A percentile compares a stretch with the other conserved stretches of the same genome.
phyloP scores from a whole-genome alignment of 2,888 invertebrate genomes.

The Ochropleura plecta region DNA sequence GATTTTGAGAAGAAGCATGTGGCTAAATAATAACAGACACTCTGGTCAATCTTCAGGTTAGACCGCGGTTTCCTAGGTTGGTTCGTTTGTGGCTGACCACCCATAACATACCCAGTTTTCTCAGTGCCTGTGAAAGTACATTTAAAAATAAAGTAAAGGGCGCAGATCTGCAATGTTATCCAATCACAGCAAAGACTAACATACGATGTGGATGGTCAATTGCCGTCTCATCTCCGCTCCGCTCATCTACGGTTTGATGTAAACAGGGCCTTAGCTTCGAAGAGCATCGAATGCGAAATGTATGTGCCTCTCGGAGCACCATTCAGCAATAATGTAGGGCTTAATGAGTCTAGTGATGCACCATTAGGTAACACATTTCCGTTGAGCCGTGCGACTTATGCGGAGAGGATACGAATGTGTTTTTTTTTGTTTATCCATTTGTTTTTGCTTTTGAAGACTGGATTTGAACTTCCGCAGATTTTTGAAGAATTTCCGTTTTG shows the following conservation, averaged over 20 bases:
- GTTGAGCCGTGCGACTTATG: conserved; percentile 31
- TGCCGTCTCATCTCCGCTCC: background rate
- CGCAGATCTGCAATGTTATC: background rate
- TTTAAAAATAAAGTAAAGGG: background rate
- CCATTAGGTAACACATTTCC: conserved; percentile 55
- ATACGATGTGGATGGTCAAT: background rate
- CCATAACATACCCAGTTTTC: no score
- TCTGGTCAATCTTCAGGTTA: no score
- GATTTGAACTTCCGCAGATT: background rate
- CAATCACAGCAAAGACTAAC: background rate
- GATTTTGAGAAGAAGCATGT: background rate
- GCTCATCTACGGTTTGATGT: background rate
- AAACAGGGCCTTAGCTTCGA: conserved; percentile 9
- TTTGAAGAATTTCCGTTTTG: background rate
- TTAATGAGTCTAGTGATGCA: conserved; percentile 58
- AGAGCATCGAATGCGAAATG: conserved; percentile 42
- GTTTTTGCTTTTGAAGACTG: background rate
- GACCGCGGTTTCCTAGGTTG: no score
- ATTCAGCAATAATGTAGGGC: conserved; percentile 58
- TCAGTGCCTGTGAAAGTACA: no score
- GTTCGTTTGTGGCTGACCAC: no score
- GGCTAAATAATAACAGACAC: no score
- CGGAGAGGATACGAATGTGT: conserved; percentile 17
- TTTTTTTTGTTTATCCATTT: conserved; percentile 7
- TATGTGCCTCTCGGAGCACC: conserved; percentile 41